Conservation (phyloP, 2,113 vertebrate genomes). For the Hyla sarda region DNA sequence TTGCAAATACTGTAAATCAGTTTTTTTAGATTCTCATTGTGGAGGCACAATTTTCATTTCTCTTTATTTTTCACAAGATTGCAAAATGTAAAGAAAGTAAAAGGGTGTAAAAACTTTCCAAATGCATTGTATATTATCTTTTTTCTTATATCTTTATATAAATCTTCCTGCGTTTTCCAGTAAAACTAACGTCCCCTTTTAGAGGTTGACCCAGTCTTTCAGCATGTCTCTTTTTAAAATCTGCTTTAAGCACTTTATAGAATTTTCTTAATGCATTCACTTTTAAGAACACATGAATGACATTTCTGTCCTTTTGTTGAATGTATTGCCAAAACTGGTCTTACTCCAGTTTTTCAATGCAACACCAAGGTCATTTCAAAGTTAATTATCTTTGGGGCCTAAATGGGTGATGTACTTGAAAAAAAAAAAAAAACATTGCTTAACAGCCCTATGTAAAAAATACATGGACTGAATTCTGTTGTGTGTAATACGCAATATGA, state of each 20-base stretch:
- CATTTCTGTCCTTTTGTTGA: slow-evolving; percentile 34
- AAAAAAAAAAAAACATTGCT: not conserved
- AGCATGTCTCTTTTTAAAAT: slow-evolving; percentile 30
- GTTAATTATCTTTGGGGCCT: not conserved
- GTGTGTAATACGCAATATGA: not conserved
- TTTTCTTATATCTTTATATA: not conserved
- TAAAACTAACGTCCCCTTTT: slow-evolving; percentile 2
- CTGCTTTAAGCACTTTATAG: slow-evolving; percentile 40
- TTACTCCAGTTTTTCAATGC: not conserved
- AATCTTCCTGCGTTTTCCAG: slow-evolving; percentile 10
- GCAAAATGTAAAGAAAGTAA: no score
- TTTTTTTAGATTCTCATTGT: no score
- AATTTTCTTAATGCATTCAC: slow-evolving; percentile 29
- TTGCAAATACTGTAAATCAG: no score
- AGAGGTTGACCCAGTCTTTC: slow-evolving; percentile 22
- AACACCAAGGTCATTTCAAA: slow-evolving; percentile 29
- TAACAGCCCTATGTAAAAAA: not conserved
- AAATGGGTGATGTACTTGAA: not conserved
- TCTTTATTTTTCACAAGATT: no score
- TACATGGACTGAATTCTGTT: not conserved
- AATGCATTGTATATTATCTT: no score
- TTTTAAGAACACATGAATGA: slow-evolving; percentile 39
- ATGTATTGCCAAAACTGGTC: slow-evolving; percentile 4
- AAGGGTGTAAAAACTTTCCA: no score
- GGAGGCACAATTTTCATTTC: no score